phyloP scores from a whole-genome alignment of 1,140 invertebrate genomes.

The Cotesia vestalis region DNA sequence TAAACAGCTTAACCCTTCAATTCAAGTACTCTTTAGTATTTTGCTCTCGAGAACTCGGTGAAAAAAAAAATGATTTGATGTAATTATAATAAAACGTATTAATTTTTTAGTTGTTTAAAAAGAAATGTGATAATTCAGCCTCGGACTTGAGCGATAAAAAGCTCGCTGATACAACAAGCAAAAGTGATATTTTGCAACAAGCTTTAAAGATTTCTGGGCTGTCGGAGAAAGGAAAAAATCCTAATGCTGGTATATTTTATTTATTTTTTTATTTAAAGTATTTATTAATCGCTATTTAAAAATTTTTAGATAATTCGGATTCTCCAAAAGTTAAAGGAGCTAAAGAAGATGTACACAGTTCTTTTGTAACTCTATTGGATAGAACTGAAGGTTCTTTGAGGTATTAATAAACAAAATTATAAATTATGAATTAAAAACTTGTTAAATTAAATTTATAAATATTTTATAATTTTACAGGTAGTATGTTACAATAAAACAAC shows the following conservation, averaged over 20 bases:
- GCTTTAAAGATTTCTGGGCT: constrained; percentile 70
- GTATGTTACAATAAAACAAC: constrained; percentile 59
- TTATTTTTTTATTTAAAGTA: constrained; percentile 15
- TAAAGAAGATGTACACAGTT: constrained; percentile 50
- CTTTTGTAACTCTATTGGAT: constrained; percentile 54
- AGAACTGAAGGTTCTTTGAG: constrained; percentile 51
- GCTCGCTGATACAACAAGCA: constrained; percentile 37
- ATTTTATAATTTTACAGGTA: constrained; percentile 45
- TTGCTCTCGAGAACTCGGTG: too few species aligned
- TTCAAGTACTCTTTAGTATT: too few species aligned
- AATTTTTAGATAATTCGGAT: constrained; percentile 27
- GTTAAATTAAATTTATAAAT: constrained; percentile 23
- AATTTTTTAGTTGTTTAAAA: constrained; percentile 28
- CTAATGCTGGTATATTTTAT: constrained; percentile 20
- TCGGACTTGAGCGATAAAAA: constrained; percentile 41
- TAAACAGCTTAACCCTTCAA: too few species aligned
- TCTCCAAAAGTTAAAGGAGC: constrained; percentile 44
- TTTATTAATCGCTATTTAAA: constrained; percentile 25
- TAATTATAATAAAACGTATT: not conserved
- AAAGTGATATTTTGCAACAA: constrained; percentile 70
- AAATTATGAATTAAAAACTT: not conserved
- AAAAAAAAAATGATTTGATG: too few species aligned
- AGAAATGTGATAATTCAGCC: constrained; percentile 43
- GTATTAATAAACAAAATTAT: constrained; percentile 36
- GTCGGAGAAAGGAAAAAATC: constrained; percentile 50